A percentile compares a stretch with the other conserved stretches of the same genome.
phyloP scores from a whole-genome alignment of 2,888 invertebrate species.

The Lumbricus terrestris region DNA sequence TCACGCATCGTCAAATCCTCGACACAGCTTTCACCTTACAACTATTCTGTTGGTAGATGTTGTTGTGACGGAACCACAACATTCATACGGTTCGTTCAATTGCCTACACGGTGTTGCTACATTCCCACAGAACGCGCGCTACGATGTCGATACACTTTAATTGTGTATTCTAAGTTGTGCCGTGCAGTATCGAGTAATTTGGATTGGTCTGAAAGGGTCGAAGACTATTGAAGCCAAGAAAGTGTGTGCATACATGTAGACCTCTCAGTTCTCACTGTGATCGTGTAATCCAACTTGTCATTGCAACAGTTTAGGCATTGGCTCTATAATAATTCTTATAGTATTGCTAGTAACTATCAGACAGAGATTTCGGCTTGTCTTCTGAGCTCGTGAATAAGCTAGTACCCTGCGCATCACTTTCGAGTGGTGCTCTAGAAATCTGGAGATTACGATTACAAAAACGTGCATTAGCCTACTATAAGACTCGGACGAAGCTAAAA shows the following conservation, averaged over 20 bases:
- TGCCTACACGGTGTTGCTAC: too few relatives aligned
- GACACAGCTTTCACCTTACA: neutral
- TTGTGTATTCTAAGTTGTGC: neutral
- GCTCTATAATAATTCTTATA: too few relatives aligned
- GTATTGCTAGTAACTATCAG: too few relatives aligned
- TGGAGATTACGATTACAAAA: too few relatives aligned
- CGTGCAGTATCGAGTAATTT: too few relatives aligned
- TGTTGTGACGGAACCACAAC: neutral
- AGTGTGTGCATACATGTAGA: neutral
- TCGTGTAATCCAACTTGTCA: too few relatives aligned
- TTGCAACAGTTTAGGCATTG: too few relatives aligned
- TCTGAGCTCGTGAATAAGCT: too few relatives aligned
- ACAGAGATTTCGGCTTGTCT: too few relatives aligned
- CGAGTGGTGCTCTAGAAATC: too few relatives aligned
- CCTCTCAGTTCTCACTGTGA: neutral
- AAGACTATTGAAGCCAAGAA: neutral
- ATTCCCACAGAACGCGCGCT: neutral
- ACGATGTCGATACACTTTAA: neutral
- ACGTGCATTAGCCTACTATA: neutral
- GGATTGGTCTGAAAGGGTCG: neutral
- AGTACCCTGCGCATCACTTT: too few relatives aligned
- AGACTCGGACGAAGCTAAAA: neutral
- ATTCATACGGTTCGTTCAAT: neutral
- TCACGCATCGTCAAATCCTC: neutral
- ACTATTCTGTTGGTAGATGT: neutral